Evolutionary conservation across 2,888 invertebrate species (phyloP).

Genomic region (Ametastegia equiseti): DNA sequence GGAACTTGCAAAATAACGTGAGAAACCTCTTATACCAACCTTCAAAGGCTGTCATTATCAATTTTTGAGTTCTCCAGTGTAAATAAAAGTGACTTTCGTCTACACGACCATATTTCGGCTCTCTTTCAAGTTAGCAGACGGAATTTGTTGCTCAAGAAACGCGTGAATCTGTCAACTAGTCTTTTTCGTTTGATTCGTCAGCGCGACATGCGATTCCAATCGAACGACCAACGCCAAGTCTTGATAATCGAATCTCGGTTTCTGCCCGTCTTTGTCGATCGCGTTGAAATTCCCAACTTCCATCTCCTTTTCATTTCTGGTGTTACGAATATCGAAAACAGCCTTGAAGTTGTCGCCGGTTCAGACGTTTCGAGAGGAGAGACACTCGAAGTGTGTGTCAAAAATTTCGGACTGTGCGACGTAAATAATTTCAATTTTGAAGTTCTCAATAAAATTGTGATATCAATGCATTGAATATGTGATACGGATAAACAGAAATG

Average conservation of each 20-base stretch:
- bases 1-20: not conserved
- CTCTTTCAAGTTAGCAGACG: not conserved
- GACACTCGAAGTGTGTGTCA: too few relatives aligned
- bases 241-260: not conserved
- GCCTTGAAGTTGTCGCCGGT: not conserved
- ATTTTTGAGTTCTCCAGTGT: constrained; percentile 41
- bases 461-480: not conserved
- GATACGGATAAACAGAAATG: not conserved
- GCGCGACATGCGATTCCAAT: not conserved
- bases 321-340: not conserved
- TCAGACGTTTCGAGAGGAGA: not conserved
- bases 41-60: constrained; percentile 67
- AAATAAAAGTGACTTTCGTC: not conserved
- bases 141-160: not conserved
- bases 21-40: constrained; percentile 53
- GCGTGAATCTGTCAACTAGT: not conserved
- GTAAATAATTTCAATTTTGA: not conserved
- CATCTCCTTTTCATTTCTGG: not conserved
- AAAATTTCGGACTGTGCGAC: not conserved
- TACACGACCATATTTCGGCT: not conserved
- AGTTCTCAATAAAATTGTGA: not conserved
- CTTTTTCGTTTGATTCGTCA: not conserved
- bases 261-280: not conserved
- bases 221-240: not conserved
- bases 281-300: not conserved